These are phyloP conservation scores for Sinella curviseta DNA, from an alignment of 1,140 invertebrate genomes.

Conservation along the genomic window DNA sequence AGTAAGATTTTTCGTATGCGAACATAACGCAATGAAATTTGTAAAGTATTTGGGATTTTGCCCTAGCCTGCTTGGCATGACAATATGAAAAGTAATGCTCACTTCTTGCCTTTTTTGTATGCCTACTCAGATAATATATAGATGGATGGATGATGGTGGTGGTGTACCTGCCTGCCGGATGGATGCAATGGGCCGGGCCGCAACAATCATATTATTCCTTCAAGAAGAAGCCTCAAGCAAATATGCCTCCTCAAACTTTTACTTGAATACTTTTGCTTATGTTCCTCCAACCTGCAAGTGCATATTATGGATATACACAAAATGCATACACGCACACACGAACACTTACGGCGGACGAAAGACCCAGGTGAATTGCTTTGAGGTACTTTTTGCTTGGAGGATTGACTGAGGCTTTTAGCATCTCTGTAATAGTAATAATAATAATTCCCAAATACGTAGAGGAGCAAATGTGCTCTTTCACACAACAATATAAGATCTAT, in stretches of 20 bases:
- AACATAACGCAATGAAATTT: no score
- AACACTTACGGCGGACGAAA: background rate
- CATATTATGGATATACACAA: no score
- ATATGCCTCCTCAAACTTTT: background rate
- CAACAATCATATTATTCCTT: background rate
- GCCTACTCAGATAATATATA: background rate
- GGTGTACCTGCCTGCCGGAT: background rate
- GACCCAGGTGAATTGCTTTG: conserved; percentile 9
- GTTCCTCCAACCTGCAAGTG: no score
- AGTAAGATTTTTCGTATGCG: background rate
- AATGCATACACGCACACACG: background rate
- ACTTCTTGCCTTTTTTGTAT: background rate
- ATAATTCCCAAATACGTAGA: background rate
- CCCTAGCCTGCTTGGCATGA: background rate
- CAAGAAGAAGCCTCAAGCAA: background rate
- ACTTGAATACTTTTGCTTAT: no score
- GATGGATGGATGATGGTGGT: background rate
- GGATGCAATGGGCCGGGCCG: background rate
- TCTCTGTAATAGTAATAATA: background rate
- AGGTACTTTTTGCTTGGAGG: conserved; percentile 13
- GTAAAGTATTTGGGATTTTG: background rate
- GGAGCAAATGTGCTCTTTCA: background rate
- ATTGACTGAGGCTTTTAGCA: conserved; percentile 14
- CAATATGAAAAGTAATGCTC: background rate
- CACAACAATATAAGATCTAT: no score